These are phyloP conservation scores for Sebastes kiyomatsui DNA, from an alignment of 2,797 vertebrate genomes.

Conservation along the genomic window DNA sequence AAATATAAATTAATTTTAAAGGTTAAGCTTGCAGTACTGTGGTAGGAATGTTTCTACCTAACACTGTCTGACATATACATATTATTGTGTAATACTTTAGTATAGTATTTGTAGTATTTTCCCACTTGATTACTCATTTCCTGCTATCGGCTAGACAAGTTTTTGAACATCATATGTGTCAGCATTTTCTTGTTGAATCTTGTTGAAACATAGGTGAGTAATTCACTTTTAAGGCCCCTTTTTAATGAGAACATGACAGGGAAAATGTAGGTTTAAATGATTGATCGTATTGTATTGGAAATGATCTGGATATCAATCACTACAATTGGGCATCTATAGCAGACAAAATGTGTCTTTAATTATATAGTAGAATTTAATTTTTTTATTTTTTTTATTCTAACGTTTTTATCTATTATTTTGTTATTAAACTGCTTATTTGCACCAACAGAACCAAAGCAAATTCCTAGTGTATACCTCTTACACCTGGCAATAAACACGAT, in stretches of 20 bases:
- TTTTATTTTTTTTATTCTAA: too few species aligned
- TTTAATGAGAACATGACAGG: background rate
- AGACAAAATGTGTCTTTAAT: too few species aligned
- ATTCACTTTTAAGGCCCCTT: background rate
- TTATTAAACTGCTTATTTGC: too few species aligned
- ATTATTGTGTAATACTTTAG: background rate
- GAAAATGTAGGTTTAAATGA: background rate
- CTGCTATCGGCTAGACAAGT: constrained; percentile 17
- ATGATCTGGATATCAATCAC: background rate
- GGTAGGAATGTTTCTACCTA: background rate
- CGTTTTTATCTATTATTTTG: too few species aligned
- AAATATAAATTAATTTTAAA: too few species aligned
- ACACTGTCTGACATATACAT: background rate
- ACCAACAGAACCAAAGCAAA: too few species aligned
- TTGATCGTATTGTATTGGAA: background rate
- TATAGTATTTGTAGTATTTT: too few species aligned
- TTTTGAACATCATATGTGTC: constrained; percentile 46
- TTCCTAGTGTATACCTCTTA: too few species aligned
- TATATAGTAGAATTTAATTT: too few species aligned
- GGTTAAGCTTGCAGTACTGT: background rate
- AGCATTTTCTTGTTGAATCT: constrained; percentile 40
- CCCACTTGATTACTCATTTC: constrained; percentile 26
- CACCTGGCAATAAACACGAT: too few species aligned
- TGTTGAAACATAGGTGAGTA: background rate
- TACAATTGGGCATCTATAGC: too few species aligned